Base-by-base conservation (phyloP, 92 coral and sea anemone species). In the Phenganax subtilis region DNA sequence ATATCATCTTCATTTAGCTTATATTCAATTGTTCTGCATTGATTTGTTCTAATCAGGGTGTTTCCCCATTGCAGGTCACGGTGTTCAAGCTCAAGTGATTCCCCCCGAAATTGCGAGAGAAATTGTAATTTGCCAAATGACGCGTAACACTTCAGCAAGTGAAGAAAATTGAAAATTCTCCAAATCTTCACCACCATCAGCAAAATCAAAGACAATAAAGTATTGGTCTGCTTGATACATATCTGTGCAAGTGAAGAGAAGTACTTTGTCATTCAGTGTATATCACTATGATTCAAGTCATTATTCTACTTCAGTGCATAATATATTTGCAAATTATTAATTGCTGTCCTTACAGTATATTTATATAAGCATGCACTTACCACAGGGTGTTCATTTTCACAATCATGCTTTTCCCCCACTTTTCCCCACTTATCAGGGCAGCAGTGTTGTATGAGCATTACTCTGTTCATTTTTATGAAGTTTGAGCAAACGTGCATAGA, bases 61-160 rank as follows among this genome's bases (percentile, higher is more conserved):
- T 94, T 94, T 16, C 98, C 98, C 98, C 98, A 94, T 84, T 94
- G 98, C 12, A 94, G 81, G 84, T 94, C 98, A 2, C 97, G 87
- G 69, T 94, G 98, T 80, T 94, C 98, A 83, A 94, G 92, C 79
- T 86, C 88, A 1, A 92, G 88, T 12, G 96, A 91, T 55, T 80
- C 79, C 71, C 25, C 92, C 98, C 47, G 98, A 94, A 9, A 92
- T 90, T 7, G 96, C 90, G 3, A 94, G 91, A 9, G 96, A 89
- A 7, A 92, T 69, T 0, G 92, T 86, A 28, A 88, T 86, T 71
- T 94, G 98, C 17, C 86, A 91, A 14, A 94, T 86, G 7, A 90
- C 91, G 77, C 97, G 92, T 79, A 89, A 56, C 6, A 97, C 98
- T 77, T 94, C 96, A n/a, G 84, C 51, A 83, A 81, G 57, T 14